These are phyloP conservation scores for Megalopta genalis DNA, from an alignment of 1,140 invertebrate species.

Conservation along the genomic window DNA sequence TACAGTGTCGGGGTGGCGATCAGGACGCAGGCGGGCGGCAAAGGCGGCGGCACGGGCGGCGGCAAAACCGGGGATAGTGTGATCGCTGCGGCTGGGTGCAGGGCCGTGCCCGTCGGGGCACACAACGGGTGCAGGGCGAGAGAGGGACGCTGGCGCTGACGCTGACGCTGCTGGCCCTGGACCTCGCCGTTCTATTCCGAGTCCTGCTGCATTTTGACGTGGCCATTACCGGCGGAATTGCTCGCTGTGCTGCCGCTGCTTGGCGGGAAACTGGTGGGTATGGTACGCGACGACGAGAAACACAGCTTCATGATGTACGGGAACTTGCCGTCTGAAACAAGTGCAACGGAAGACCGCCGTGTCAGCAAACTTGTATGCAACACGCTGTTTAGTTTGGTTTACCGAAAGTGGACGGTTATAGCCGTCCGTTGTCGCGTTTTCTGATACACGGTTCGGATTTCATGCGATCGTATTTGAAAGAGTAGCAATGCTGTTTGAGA, in stretches of 20 bases:
- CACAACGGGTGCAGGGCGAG: constrained; percentile 77
- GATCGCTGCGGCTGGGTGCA: constrained; percentile 76
- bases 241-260: constrained; percentile 71
- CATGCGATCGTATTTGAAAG: no score
- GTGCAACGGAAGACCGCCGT: not conserved
- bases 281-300: constrained; percentile 93
- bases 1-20: constrained; percentile 75
- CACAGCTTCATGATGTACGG: constrained; percentile 98
- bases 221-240: constrained; percentile 78
- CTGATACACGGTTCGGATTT: no score
- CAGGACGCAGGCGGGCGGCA: constrained; percentile 75
- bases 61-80: constrained; percentile 78
- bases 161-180: constrained; percentile 77
- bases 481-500: no score
- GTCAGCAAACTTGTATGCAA: no score
- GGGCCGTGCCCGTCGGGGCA: constrained; percentile 72
- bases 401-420: no score
- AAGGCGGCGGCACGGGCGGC: constrained; percentile 68
- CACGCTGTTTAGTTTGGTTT: no score
- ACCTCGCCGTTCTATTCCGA: constrained; percentile 80
- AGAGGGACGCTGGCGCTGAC: constrained; percentile 75
- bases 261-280: constrained; percentile 80
- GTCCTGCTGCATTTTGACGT: constrained; percentile 79
- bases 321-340: constrained; percentile 91
- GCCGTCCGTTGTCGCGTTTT: no score